Evolutionary conservation across 1,140 invertebrate genomes (phyloP).

Genomic region (Neotoxoptera formosana): DNA sequence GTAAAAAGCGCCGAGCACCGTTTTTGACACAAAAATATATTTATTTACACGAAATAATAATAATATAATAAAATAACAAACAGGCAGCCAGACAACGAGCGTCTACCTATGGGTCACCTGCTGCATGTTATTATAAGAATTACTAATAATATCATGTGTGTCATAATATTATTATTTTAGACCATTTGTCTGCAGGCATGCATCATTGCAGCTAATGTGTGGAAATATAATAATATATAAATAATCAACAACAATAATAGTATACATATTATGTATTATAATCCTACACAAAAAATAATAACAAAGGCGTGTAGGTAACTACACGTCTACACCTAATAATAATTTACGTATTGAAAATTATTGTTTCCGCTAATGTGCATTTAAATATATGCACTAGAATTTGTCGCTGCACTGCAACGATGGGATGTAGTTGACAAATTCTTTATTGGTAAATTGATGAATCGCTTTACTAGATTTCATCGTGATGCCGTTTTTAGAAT

Average conservation of each 20-base stretch:
- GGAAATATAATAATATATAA: not conserved
- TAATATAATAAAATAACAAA: not conserved
- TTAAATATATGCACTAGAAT: not conserved
- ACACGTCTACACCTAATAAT: not conserved
- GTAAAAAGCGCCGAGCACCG: not conserved
- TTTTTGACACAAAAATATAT: not conserved
- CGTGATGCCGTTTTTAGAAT: constrained; percentile 69
- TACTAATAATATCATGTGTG: too few relatives aligned
- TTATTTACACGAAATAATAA: not conserved
- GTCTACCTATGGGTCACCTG: not conserved
- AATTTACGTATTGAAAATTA: not conserved
- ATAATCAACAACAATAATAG: not conserved
- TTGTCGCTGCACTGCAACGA: not conserved
- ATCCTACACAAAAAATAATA: not conserved
- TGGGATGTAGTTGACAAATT: constrained; percentile 51
- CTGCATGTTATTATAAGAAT: too few relatives aligned
- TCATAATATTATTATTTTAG: not conserved
- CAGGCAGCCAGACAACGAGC: not conserved
- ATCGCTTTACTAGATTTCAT: constrained; percentile 64
- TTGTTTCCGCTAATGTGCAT: not conserved
- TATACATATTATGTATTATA: not conserved
- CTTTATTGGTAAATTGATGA: constrained; percentile 64
- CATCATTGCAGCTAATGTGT: not conserved
- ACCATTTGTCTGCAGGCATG: not conserved
- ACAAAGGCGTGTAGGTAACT: not conserved